Evolutionary conservation across 1,140 invertebrate genomes (phyloP).

Genomic region (Drosophila novamexicana): DNA sequence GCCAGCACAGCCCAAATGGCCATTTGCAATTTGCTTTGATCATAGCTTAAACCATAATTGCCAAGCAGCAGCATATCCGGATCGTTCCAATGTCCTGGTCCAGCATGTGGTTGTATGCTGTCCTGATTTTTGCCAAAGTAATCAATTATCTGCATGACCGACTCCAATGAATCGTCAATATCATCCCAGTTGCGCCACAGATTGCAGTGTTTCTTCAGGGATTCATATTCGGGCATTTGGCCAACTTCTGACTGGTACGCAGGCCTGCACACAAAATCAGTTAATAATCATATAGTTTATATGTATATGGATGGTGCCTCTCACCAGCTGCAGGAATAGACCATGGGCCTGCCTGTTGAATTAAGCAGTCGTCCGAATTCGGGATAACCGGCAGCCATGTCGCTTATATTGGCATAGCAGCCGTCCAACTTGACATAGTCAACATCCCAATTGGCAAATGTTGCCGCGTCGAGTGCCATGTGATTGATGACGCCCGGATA

Average conservation of each 20-base stretch:
- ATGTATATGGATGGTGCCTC: too few species aligned
- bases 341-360: conserved; percentile 91
- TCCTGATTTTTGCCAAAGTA: conserved; percentile 92
- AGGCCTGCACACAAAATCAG: conserved; percentile 84
- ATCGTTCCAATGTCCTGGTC: conserved; percentile 96
- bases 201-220: conserved; percentile 94
- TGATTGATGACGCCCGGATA: conserved; percentile 93
- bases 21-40: conserved; percentile 94
- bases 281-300: neutral
- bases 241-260: conserved; percentile 94
- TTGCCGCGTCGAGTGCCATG: conserved; percentile 91
- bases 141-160: conserved; percentile 89
- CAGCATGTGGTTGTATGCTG: conserved; percentile 89
- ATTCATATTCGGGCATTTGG: conserved; percentile 91
- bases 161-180: conserved; percentile 93
- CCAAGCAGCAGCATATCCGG: conserved; percentile 95
- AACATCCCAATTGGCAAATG: conserved; percentile 94
- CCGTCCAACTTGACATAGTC: conserved; percentile 96
- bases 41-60: conserved; percentile 93
- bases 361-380: conserved; percentile 90
- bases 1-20: conserved; percentile 95
- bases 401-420: conserved; percentile 89
- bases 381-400: conserved; percentile 88
- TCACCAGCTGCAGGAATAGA: conserved; percentile 94
- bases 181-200: conserved; percentile 95